Base-by-base conservation (phyloP, 1,140 invertebrate genomes). In the Magallana angulata region DNA sequence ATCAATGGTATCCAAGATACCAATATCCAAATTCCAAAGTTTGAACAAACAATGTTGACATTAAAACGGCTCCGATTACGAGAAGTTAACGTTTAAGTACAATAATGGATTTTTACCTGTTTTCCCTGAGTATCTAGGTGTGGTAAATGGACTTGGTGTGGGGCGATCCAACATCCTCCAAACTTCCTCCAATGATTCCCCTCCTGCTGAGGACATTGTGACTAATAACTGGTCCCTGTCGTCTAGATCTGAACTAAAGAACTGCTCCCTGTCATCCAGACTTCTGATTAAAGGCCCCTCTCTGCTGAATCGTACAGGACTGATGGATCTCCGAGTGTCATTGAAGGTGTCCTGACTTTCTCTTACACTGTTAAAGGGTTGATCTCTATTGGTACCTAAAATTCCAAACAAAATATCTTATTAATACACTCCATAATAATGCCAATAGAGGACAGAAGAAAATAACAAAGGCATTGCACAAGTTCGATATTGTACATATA, bases 171-270 rank as follows among this genome's bases (percentile, higher is more conserved):
- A 80, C 89, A 94, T 91, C 82, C 90, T 89, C 92, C 93, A 93
- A 24, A 94, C 89, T 82, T 94, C 93, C 89, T 93, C 92, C 82
- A 94, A 68, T 11, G 92, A 93, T 64, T 94, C 93, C 7, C 92
- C 93, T 57, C 93, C 93, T 68, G 91, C 85, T 7, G 93, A 94
- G 6, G 92, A 93, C 90, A 92, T 89, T 82, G 91, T 93, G 82
- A 91, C 87, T 86, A 85, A 71, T 18, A 91, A 84, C 83, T 91
- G 87, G 12, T 88, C 87, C 56, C 86, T 83, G 57, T 58, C 62
- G 24, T 85, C 64, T n/a, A 56, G 59, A 84, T 58, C 36, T 18
- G 16, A 57, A n/a, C 36, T 24, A 18, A 76, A 76, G 30, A 8
- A 76, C 68, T 76, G 68, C 18, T 76, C 68, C 68, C 68, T 76